Conservation (phyloP, 2,888 invertebrate genomes). For the Cantharis rustica region DNA sequence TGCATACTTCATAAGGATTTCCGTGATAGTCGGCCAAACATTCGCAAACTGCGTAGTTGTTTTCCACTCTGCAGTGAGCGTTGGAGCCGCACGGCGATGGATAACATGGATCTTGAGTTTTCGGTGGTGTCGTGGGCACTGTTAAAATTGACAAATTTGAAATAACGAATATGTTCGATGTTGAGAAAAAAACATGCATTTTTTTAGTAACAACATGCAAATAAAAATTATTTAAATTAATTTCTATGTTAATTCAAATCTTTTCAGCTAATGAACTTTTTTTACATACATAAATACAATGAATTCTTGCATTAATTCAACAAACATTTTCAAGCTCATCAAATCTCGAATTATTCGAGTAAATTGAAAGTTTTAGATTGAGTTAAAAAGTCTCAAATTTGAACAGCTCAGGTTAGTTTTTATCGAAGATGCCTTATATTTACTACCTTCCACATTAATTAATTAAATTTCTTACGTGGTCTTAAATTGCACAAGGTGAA, state of each 20-base stretch:
- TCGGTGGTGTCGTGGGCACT: constrained; percentile 54
- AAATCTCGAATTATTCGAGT: neutral
- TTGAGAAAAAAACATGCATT: neutral
- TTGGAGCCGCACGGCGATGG: constrained; percentile 84
- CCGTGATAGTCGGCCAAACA: constrained; percentile 75
- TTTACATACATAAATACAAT: no score
- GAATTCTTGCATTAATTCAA: no score
- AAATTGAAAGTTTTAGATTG: neutral
- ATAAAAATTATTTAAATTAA: neutral
- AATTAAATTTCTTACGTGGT: constrained; percentile 59
- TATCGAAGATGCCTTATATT: neutral
- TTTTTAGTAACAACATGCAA: neutral
- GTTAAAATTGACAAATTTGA: constrained; percentile 35
- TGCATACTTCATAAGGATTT: constrained; percentile 75
- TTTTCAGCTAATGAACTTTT: no score
- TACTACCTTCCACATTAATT: neutral
- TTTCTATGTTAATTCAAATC: no score
- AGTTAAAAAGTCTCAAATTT: neutral
- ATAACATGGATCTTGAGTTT: constrained; percentile 71
- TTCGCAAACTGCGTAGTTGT: constrained; percentile 72
- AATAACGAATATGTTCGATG: neutral
- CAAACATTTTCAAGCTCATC: no score
- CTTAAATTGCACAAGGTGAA: constrained; percentile 63
- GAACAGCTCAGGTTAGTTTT: neutral
- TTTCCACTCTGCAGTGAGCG: constrained; percentile 75